These are phyloP conservation scores for Phymanthus crucifer DNA, from an alignment of 92 coral and sea anemone genomes.

Conservation along the genomic window DNA sequence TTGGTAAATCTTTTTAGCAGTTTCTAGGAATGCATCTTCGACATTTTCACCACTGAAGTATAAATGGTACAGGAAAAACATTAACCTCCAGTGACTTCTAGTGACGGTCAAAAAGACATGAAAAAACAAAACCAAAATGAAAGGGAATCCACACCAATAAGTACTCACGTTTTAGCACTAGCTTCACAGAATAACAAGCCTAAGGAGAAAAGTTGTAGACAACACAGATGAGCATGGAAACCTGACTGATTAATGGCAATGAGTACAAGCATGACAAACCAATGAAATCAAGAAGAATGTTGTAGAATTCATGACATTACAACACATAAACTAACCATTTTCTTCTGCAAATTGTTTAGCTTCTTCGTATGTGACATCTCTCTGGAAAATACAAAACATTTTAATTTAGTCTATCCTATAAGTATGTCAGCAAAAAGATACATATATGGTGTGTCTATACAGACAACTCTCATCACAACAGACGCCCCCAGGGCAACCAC, in stretches of 20 bases:
- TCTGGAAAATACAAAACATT: slow-evolving; percentile 33
- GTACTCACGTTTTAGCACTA: slow-evolving; percentile 97
- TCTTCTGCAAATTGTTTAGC: slow-evolving; percentile 99
- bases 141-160: too few species aligned
- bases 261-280: neutral
- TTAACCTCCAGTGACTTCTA: neutral
- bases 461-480: too few species aligned
- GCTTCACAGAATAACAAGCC: slow-evolving; percentile 97
- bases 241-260: too few species aligned
- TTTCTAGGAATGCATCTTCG: slow-evolving; percentile 98
- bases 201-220: slow-evolving; percentile 19
- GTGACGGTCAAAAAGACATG: neutral
- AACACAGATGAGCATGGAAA: too few species aligned
- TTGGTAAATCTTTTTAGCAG: slow-evolving; percentile 99
- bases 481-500: too few species aligned
- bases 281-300: too few species aligned
- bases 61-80: neutral
- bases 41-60: slow-evolving; percentile 91
- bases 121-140: neutral
- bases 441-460: too few species aligned
- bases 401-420: too few species aligned
- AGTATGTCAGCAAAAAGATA: too few species aligned
- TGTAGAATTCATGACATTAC: too few species aligned
- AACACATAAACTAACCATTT: slow-evolving; percentile 65
- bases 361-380: slow-evolving; percentile 98